Evolutionary conservation across 2,888 invertebrate genomes (phyloP), one percentile per base, ranked within the genome.

Genomic region (Galerucella pusilla): DNA sequence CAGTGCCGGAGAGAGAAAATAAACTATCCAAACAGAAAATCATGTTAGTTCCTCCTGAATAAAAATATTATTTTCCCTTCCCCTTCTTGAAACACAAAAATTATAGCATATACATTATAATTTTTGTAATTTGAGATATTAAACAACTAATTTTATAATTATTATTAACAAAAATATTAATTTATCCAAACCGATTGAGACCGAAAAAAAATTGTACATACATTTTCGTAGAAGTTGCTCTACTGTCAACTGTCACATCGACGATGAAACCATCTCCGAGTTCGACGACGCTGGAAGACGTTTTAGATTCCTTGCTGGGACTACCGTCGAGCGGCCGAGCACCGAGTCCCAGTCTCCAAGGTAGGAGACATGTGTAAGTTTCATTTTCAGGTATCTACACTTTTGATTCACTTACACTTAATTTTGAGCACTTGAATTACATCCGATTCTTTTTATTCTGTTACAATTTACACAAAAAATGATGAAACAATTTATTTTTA

Each of bases 241-340:
- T 84, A 81, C 83, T 90, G 85, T 90, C 89, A 7, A 76, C 81
- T 4, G 77, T 67, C n/a, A 90, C 89, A 85, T 89, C 90, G 57
- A 83, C 81, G 83, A 89, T 91, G 84, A 90, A 91, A 86, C 93
- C 93, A 80, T 93, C 94, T 85, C 93, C 94, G 67, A 93, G 94
- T 85, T 94, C 94, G 82, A 94, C 96, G 76, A 97, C 97, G 81
- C 90, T 97, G 87, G 97, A 97, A 90, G 97, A 97, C 90, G 97
- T 97, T 81, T 91, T 97, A 89, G 96, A 97, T 89, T 96, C 96
- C 80, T 92, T 97, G 82, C 92, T 97, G 88, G 96, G 96, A 86
- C 91, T 96, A 86, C 94, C 96, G 85, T 91, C 94, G 80, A 91
- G 92, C 82, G 92, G 94, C 84, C 91, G 94, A 86, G 93, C 94